phyloP scores from a whole-genome alignment of 1,140 invertebrate species.

The Lamellibrachia luymesi region DNA sequence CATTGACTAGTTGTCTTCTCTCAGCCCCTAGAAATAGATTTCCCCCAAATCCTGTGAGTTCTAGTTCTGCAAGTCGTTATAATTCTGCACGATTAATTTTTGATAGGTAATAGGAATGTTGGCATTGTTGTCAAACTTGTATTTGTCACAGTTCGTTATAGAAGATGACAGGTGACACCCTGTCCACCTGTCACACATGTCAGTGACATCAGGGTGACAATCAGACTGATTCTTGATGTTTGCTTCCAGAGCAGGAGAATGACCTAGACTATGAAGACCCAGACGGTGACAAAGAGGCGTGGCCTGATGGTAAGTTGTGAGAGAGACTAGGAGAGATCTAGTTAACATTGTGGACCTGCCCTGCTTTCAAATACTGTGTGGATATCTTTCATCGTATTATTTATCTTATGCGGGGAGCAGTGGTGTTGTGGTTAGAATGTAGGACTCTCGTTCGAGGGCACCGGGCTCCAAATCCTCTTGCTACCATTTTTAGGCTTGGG shows the following conservation, averaged over 20 bases:
- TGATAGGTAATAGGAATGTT: too few species aligned
- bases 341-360: background rate
- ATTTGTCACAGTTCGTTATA: background rate
- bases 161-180: background rate
- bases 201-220: background rate
- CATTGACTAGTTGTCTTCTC: too few species aligned
- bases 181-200: background rate
- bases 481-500: too few species aligned
- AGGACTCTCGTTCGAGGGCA: too few species aligned
- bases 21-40: too few species aligned
- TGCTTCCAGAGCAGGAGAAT: background rate
- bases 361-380: too few species aligned
- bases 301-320: background rate
- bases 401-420: too few species aligned
- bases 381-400: background rate
- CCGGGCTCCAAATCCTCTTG: too few species aligned
- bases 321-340: background rate
- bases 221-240: background rate
- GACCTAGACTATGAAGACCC: background rate
- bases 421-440: too few species aligned
- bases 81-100: too few species aligned
- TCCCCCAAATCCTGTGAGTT: too few species aligned
- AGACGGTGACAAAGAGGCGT: background rate
- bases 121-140: too few species aligned
- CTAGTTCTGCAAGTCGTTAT: background rate